Evolutionary conservation across 2,888 invertebrate genomes (phyloP).

Genomic region (Diplazon laetatorius): DNA sequence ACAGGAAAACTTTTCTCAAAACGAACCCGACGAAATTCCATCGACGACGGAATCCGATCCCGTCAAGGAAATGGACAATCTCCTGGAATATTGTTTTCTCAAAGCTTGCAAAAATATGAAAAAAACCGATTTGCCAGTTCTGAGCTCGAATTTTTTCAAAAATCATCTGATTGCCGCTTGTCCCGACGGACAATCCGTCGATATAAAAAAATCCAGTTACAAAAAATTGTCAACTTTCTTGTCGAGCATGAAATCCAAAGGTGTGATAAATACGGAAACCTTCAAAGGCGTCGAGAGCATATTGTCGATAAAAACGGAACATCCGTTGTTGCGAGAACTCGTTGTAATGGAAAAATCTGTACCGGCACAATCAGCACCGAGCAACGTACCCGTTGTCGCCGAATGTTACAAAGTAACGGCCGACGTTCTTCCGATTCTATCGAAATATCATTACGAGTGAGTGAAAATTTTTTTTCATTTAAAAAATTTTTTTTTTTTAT

Average conservation of each 20-base stretch:
- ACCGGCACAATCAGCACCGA: conserved; percentile 70
- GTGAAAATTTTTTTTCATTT: conserved; percentile 61
- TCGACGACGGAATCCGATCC: conserved; percentile 71
- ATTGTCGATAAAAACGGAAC: conserved; percentile 79
- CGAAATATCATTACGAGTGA: conserved; percentile 84
- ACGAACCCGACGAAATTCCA: conserved; percentile 16
- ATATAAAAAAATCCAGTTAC: conserved; percentile 94
- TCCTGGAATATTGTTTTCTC: conserved; percentile 90
- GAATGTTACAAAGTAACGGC: conserved; percentile 89
- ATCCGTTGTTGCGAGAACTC: conserved; percentile 84
- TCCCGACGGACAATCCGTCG: conserved; percentile 87
- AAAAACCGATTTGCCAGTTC: conserved; percentile 88
- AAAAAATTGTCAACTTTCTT: conserved; percentile 95
- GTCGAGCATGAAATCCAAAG: conserved; percentile 86
- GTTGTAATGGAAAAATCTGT: conserved; percentile 78
- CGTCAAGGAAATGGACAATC: conserved; percentile 87
- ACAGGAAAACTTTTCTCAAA: conserved; percentile 11
- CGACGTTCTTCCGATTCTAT: conserved; percentile 86
- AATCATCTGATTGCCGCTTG: conserved; percentile 87
- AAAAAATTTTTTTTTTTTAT: too few relatives aligned
- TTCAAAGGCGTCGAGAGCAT: conserved; percentile 93
- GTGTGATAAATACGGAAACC: conserved; percentile 77
- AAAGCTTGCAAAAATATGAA: conserved; percentile 91
- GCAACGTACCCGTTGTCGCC: conserved; percentile 84
- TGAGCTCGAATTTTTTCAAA: conserved; percentile 92